Evolutionary conservation across 2,888 invertebrate species (phyloP).

Genomic region (Machimus atricapillus): DNA sequence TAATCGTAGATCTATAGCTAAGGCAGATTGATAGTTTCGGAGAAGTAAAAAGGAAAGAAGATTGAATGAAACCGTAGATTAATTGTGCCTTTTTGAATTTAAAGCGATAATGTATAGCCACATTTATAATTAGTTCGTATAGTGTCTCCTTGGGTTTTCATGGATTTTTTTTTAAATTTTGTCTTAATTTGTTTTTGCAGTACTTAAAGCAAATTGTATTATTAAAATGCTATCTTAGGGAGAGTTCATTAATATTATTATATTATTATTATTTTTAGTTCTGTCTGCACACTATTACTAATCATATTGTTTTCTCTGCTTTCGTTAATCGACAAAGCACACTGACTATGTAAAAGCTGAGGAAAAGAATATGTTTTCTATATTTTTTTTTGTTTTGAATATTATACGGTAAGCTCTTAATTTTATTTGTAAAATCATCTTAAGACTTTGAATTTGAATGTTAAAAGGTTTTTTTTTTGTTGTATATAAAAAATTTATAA

Average conservation of each 20-base stretch:
- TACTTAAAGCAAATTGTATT: constrained; percentile 1
- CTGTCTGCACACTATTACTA: background rate
- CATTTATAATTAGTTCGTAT: background rate
- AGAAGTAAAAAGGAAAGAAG: background rate
- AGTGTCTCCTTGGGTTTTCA: background rate
- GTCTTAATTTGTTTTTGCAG: background rate
- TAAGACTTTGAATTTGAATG: constrained; percentile 23
- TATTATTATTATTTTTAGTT: background rate
- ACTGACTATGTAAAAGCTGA: background rate
- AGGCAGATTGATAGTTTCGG: background rate
- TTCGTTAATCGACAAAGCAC: constrained; percentile 5
- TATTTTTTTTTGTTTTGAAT: background rate
- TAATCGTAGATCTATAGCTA: background rate
- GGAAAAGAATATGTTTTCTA: background rate
- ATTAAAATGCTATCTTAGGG: constrained; percentile 5
- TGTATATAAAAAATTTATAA: constrained; percentile 1
- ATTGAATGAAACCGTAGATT: constrained; percentile 4
- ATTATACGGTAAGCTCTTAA: constrained; percentile 8
- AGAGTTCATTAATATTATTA: background rate
- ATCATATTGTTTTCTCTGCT: background rate
- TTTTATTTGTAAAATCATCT: constrained; percentile 19
- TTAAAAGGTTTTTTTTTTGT: constrained; percentile 10
- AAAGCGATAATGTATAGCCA: constrained; percentile 1
- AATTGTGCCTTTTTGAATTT: background rate
- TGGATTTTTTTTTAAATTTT: background rate